Base-by-base conservation (phyloP, 1,140 invertebrate species). In the Drosophila virilis region DNA sequence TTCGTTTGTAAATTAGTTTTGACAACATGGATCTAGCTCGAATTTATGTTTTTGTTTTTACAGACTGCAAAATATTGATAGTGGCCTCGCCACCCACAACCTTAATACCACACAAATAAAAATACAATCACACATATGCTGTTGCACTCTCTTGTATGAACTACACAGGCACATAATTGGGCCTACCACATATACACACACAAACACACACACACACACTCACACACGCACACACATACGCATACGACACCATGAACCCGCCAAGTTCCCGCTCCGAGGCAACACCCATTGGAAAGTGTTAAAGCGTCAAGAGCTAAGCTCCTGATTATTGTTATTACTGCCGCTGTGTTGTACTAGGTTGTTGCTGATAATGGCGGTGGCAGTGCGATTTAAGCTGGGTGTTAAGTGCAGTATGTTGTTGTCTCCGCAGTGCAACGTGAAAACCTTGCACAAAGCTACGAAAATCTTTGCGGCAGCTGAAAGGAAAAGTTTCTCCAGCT, bases 351-450 rank as follows among this genome's bases (percentile, higher is more conserved):
- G 51, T 43, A 45, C 33, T 46, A 17, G 6, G 58, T 46, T 64
- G 60, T 65, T 64, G 74, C 51, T 81, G 78, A 81, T 81, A 86
- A 86, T 86, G 48, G 51, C 50, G 22, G 58, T 37, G 33, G 43
- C 43, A 76, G 43, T 78, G 64, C 54, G 51, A 75, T 72, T 70
- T 73, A 80, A 59, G 37, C 57, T 62, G 46, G 15, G 55, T 52
- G 59, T 70, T 69, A 62, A 74, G 58, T 57, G 66, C 66, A 57
- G 35, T 52, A 51, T 22, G 32, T 61, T 6, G 10, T 15, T 50
- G 35, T 52, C 46, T 28, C 45, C 28, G 22, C 17, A 33, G 62
- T 50, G 52, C 64, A 13, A 28, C 52, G 51, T 32, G 15, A 35
- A 40, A 68, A 78, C 66, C 55, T 74, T 64, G 9, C 48, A 70